These are phyloP conservation scores for Fistularia commersonii DNA, from an alignment of 2,797 vertebrate species.

Conservation along the genomic window DNA sequence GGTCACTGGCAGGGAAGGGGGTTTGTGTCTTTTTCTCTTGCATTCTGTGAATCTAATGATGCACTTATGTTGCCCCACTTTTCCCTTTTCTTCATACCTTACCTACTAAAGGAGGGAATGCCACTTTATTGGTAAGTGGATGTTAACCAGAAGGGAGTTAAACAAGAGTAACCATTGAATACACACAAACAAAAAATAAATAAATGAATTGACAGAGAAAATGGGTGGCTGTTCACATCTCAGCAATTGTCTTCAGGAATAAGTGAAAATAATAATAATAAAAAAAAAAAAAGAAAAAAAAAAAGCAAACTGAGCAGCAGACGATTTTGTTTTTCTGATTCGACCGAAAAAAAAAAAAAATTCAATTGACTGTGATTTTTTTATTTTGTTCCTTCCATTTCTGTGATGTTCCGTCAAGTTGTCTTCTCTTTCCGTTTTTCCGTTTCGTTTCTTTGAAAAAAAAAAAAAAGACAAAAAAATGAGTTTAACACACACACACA, in stretches of 20 bases:
- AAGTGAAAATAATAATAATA: slow-evolving; percentile 77
- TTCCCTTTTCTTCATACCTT: slow-evolving; percentile 99
- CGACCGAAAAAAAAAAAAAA: no score
- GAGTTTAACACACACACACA: no score
- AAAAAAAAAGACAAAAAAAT: slow-evolving; percentile 35
- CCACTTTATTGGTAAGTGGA: slow-evolving; percentile 99
- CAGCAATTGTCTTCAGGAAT: slow-evolving; percentile 92
- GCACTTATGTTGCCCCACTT: slow-evolving; percentile 99
- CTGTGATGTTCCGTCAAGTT: slow-evolving; percentile 92
- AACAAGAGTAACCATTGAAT: slow-evolving; percentile 81
- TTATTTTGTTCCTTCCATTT: slow-evolving; percentile 91
- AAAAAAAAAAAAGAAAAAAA: slow-evolving; percentile 84
- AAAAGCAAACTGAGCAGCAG: slow-evolving; percentile 86
- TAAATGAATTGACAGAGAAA: slow-evolving; percentile 84
- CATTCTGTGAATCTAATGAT: slow-evolving; percentile 99
- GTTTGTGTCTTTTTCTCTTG: slow-evolving; percentile 99
- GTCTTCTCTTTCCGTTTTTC: slow-evolving; percentile 80
- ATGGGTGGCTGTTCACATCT: slow-evolving; percentile 97
- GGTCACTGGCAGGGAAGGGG: slow-evolving; percentile 86
- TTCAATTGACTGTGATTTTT: slow-evolving; percentile 97
- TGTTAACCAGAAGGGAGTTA: slow-evolving; percentile 99
- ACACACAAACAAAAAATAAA: no score
- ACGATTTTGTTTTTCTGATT: slow-evolving; percentile 93
- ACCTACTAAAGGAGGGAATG: slow-evolving; percentile 99
- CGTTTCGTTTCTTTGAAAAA: slow-evolving; percentile 76